phyloP scores from a whole-genome alignment of 2,888 invertebrate species.

The Trachelus iudaicus region DNA sequence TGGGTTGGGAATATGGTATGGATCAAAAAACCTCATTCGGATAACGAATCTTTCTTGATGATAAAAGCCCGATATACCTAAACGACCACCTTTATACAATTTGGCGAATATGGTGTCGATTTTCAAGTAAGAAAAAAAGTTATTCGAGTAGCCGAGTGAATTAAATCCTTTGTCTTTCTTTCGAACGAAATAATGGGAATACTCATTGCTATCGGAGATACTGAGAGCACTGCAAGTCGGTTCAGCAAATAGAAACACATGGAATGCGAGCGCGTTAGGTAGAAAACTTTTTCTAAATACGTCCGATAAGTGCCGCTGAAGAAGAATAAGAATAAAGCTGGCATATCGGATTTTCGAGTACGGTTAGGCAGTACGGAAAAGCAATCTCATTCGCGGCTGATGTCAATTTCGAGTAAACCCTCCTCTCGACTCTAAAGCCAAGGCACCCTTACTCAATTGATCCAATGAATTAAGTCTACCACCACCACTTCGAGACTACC shows the following conservation, averaged over 20 bases:
- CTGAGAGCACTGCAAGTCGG: not conserved
- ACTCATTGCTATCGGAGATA: not conserved
- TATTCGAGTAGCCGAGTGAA: not conserved
- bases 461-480: constrained; percentile 7
- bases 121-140: not conserved
- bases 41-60: not conserved
- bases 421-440: constrained; percentile 5
- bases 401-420: constrained; percentile 2
- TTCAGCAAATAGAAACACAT: not conserved
- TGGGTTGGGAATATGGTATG: not conserved
- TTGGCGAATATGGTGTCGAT: not conserved
- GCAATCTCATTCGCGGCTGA: constrained; percentile 2
- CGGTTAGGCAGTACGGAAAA: not conserved
- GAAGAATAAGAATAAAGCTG: not conserved
- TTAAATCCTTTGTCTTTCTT: not conserved
- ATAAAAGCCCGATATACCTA: not conserved
- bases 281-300: not conserved
- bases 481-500: not conserved
- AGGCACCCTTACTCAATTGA: constrained; percentile 5
- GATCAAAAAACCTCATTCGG: not conserved
- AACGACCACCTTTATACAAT: too few relatives aligned
- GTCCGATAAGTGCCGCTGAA: not conserved
- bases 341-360: not conserved
- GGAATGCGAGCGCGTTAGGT: not conserved
- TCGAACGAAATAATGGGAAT: not conserved